A percentile compares a stretch with the other conserved stretches of the same genome.
phyloP scores from a whole-genome alignment of 2,797 vertebrate species.

The Orientallactaga sibirica region DNA sequence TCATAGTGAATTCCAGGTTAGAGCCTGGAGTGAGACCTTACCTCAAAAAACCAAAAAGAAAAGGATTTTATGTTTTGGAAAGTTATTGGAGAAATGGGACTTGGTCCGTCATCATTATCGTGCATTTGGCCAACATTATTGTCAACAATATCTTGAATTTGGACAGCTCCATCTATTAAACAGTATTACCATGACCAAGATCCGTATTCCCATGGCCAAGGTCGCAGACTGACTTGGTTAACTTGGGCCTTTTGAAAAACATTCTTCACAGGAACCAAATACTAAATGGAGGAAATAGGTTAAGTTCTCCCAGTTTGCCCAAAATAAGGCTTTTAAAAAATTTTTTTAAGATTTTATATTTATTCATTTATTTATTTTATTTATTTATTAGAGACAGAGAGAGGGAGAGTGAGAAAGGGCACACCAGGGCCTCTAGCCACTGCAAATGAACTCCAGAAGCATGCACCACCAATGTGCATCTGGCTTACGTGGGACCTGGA shows the following conservation, averaged over 20 bases:
- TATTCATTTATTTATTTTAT: too few species aligned
- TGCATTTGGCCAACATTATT: constrained; percentile 63
- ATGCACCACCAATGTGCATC: too few species aligned
- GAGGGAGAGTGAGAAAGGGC: too few species aligned
- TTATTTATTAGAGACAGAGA: too few species aligned
- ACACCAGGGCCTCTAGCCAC: too few species aligned
- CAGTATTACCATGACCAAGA: not conserved
- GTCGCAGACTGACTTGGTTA: not conserved
- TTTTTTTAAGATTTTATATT: too few species aligned
- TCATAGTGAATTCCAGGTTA: too few species aligned
- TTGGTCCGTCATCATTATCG: constrained; percentile 67
- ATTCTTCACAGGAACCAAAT: constrained; percentile 59
- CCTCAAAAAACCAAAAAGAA: too few species aligned
- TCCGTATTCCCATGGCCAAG: not conserved
- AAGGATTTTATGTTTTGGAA: constrained; percentile 85
- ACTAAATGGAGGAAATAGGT: constrained; percentile 69
- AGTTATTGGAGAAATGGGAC: constrained; percentile 89
- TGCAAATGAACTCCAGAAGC: too few species aligned
- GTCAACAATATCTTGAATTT: constrained; percentile 61
- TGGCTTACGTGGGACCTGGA: too few species aligned
- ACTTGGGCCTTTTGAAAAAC: constrained; percentile 19
- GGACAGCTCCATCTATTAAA: constrained; percentile 23
- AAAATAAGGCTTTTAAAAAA: constrained; percentile 87
- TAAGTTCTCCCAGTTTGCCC: constrained; percentile 88
- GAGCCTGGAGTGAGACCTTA: too few species aligned